Conservation (phyloP, 2,888 invertebrate genomes). For the Didymodactylos carnosus region DNA sequence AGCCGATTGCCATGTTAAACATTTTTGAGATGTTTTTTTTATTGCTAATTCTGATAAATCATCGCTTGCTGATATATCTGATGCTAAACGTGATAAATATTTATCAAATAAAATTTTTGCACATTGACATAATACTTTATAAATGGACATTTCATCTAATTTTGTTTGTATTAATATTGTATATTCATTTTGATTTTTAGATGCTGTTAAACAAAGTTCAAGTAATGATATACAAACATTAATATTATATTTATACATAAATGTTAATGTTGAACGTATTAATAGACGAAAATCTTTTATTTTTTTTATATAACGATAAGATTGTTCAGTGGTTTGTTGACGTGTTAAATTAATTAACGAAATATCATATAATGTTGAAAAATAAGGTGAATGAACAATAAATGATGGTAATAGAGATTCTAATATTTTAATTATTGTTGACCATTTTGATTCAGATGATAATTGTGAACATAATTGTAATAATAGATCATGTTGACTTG, state of each 20-base stretch:
- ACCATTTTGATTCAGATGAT: background rate
- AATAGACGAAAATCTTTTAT: background rate
- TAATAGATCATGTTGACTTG: background rate
- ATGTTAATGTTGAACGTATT: background rate
- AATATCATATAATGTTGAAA: background rate
- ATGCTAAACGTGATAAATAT: background rate
- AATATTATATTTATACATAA: background rate
- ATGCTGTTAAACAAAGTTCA: background rate
- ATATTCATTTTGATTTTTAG: background rate
- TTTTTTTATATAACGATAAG: background rate
- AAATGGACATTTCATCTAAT: background rate
- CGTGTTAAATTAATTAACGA: background rate
- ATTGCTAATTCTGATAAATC: too few species aligned
- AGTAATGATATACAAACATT: background rate
- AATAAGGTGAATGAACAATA: background rate
- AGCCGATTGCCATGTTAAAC: slow-evolving; percentile 13
- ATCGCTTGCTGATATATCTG: background rate
- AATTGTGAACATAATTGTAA: background rate
- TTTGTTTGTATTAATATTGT: background rate
- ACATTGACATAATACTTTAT: background rate
- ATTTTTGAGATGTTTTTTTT: background rate
- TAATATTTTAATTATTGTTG: background rate
- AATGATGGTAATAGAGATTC: background rate
- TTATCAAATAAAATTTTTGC: background rate
- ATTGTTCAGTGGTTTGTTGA: background rate